phyloP scores from a whole-genome alignment of 1,140 invertebrate species.

The Dreissena polymorpha region DNA sequence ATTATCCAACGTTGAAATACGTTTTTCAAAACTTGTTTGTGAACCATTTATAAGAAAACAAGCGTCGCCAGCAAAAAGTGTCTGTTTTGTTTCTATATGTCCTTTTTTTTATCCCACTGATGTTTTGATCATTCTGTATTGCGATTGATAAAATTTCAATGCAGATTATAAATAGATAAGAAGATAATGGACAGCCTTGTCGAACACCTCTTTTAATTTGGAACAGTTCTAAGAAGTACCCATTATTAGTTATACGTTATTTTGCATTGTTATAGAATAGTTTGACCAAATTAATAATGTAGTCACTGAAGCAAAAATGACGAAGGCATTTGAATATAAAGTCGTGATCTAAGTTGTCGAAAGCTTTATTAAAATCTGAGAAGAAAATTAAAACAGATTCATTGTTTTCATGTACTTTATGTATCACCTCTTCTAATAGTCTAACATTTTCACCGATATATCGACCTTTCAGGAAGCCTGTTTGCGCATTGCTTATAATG shows the following conservation, averaged over 20 bases:
- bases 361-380: not conserved
- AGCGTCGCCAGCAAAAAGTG: no score
- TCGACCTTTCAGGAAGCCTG: slow-evolving; percentile 19
- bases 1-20: not conserved
- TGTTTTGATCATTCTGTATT: no score
- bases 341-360: not conserved
- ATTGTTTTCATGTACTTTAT: no score
- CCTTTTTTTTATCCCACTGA: no score
- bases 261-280: slow-evolving; percentile 8
- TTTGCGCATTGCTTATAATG: slow-evolving; percentile 19
- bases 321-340: not conserved
- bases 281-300: not conserved
- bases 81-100: no score
- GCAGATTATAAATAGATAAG: no score
- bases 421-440: no score
- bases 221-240: not conserved
- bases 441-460: slow-evolving; percentile 42
- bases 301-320: not conserved
- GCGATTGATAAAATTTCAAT: no score
- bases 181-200: slow-evolving; percentile 12
- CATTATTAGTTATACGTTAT: slow-evolving; percentile 3
- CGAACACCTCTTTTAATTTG: slow-evolving; percentile 4
- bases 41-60: no score
- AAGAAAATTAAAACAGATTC: no score
- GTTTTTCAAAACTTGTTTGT: no score